Evolutionary conservation across 2,797 vertebrate species (phyloP), one percentile per base, ranked within the genome.

Genomic region (Channallabes apus): DNA sequence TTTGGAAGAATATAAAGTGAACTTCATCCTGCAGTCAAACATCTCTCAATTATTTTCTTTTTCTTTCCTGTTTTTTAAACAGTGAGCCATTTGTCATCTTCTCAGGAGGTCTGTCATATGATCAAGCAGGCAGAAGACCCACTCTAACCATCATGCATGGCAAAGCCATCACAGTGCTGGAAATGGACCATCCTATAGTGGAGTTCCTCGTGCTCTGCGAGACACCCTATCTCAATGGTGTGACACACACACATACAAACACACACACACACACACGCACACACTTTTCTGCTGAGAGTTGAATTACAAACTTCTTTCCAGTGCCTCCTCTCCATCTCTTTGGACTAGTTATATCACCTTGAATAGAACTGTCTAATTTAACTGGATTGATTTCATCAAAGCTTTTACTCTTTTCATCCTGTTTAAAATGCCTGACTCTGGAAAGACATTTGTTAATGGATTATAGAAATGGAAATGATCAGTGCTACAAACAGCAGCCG

Each of bases 181-280:
- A 99, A 94, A 99, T 99, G 98, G 98, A 99, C 93, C 96, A 99
- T 89, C 97, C 98, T 77, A 99, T 99, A 77, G 98, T 99, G 75
- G 98, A 99, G 93, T 99, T 99, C 94, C 94, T 98, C 92, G 97
- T 96, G 41, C 96, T 99, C 85, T 99, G 97, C 83, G 98, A 99
- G 92, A 99, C 97, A 35, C 97, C 98, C 0, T 99, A 99, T 94
- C 96, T 96, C 89, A 99, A 99, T 41, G 98, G 98, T 99, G 91
- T 96, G 96, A 61, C 12, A 24, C 41, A 84, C 59, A 67, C 71
- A 82, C 41, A 24, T 29, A 64, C 15, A 38, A 12, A 29, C 41
- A 67, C 61, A 51, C 38, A 32, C 18, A 32, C 79, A 54, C 35
- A 65, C 56, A 59, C 75, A 78, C 61, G 46, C 14, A 22, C 20